Evolutionary conservation across 2,888 invertebrate genomes (phyloP), one percentile per base, ranked within the genome.

Genomic region (Epinotia ramella): DNA sequence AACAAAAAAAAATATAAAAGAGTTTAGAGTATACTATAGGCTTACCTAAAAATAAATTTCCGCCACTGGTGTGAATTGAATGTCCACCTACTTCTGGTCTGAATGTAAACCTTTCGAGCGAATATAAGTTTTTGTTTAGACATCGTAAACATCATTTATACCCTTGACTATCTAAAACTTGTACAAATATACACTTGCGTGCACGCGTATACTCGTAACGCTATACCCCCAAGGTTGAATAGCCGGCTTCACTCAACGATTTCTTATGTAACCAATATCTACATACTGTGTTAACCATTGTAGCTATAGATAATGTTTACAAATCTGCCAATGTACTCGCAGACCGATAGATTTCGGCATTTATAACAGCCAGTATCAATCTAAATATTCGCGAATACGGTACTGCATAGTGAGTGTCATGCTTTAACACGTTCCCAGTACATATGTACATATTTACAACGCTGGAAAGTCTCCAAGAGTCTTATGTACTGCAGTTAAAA

Each of bases 201-300:
- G n/a, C 24, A 59, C 59, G 44, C 24, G n/a, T 44, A 24, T 28
- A 2, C 20, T 20, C 20, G 20, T 20, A 68, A 57, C 69, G 69
- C 69, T 24, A 59, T 28, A 24, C 13, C 9, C 28, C 46, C 59
- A 69, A 60, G 69, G 44, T 66, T 46, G 59, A 60, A 60, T 59
- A 46, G 59, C n/a, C 44, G 69, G 46, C 69, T 46, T 69, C 28
- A 53, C 18, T 71, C 70, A 53, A 40, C 63, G 70, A 63, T 63
- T 63, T 63, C 53, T 63, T 53, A 63, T 11, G 46, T 63, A 71
- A 24, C 24, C 60, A 20, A 24, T 60, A 24, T 6, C 16, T 53
- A n/a, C 4, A 1, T 53, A 1, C 7, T 24, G 46, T n/a, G 44
- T 9, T 49, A 70, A 49, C 24, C 63, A 49, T 16, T 7, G 9